Evolutionary conservation across 53 echinoderm and acorn worm species (phyloP), one percentile per base, ranked within the genome.

Genomic region (Patiria pectinifera): DNA sequence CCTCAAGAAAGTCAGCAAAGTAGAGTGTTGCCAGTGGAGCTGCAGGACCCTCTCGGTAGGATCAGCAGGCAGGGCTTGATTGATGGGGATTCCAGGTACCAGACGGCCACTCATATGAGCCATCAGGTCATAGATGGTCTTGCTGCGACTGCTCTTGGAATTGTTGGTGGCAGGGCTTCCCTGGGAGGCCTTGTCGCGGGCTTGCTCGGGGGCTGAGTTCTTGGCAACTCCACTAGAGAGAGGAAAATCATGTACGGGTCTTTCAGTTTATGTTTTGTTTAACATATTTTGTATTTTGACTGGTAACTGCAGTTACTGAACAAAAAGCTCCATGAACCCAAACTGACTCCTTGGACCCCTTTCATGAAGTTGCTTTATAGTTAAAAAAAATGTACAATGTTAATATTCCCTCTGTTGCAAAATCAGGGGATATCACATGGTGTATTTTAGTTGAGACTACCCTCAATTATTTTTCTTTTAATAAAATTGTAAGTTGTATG

Each of bases 11-110:
- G 98, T 96, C 43, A 98, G 93, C 78, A 98, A 91, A 12, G 98
- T 98, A 4, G 98, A 95, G 76, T 98, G 96, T 69, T 96, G 96
- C 99, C 99, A 98, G 94, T 98, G 99, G 4, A 98, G 94, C 79
- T 98, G 99, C 21, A 95, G 93, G 44, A 96, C 99, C 91, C 96
- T 96, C 92, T 98, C 99, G 3, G 99, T 97, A 6, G 96, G 95
- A 89, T 98, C 96, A 6, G 89, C 91, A 26, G 99, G 99, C 25
- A 98, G 85, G 58, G 99, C 96, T 85, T 98, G 99, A 87, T 98
- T 97, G 87, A 98, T 97, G 80, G 99, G 99, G 83, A 98, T 98
- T 26, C 99, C 99, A 24, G 99, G 99, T 11, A 98, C 95, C 82
- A 95, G 91, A n/a, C 95, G 90, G 0, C 99, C 99, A 48, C 96